These are phyloP conservation scores for Ctenopoma multispine DNA, from an alignment of 2,797 vertebrate genomes.

Conservation along the genomic window DNA sequence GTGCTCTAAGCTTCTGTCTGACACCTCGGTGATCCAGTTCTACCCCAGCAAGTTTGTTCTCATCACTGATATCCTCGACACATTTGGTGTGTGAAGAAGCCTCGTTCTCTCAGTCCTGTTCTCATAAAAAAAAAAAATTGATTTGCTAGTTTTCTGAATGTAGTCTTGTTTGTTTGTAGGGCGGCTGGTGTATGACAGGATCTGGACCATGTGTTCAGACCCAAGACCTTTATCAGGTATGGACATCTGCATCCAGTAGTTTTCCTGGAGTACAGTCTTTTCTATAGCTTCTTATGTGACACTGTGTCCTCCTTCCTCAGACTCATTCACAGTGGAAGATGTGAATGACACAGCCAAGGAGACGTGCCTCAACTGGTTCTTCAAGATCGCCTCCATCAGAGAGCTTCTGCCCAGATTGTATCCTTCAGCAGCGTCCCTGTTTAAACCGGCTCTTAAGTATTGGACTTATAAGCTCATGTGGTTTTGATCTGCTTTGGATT, in stretches of 20 bases:
- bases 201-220: conserved; percentile 94
- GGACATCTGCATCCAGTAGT: rapidly evolving
- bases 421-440: conserved; percentile 74
- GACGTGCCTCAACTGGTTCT: conserved; percentile 99
- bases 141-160: conserved; percentile 1
- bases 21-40: conserved; percentile 97
- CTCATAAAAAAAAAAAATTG: neutral
- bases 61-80: conserved; percentile 98
- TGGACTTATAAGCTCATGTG: no score
- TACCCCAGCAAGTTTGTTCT: conserved; percentile 99
- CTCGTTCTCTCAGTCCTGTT: neutral
- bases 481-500: no score
- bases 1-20: conserved; percentile 98
- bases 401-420: conserved; percentile 97
- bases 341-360: conserved; percentile 96
- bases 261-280: no score
- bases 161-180: conserved; percentile 77
- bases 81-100: conserved; percentile 88
- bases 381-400: conserved; percentile 98
- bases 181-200: conserved; percentile 95
- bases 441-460: neutral
- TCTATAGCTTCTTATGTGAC: neutral
- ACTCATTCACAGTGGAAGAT: conserved; percentile 90
- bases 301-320: conserved; percentile 69
- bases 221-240: conserved; percentile 86